Conservation (phyloP, 2,113 vertebrate species). For the Pteropus alecto region DNA sequence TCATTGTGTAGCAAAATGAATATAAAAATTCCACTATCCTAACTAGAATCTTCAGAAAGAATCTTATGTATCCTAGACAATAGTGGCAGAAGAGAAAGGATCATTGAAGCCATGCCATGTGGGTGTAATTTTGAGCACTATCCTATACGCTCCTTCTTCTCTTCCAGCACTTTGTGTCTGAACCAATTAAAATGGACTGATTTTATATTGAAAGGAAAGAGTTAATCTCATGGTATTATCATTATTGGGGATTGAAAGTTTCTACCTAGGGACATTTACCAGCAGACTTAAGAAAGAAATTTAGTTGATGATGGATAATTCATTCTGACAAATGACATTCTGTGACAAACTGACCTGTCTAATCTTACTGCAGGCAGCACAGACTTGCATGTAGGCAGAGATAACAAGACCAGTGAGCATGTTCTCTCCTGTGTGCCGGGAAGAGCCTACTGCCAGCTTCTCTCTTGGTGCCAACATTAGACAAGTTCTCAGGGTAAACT, state of each 20-base stretch:
- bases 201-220: background rate
- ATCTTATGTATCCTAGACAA: background rate
- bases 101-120: background rate
- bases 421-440: background rate
- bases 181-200: background rate
- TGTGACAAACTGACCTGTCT: background rate
- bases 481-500: background rate
- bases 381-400: background rate
- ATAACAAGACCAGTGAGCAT: background rate
- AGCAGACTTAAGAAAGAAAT: background rate
- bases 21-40: background rate
- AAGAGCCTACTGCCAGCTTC: background rate
- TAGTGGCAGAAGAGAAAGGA: background rate
- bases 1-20: background rate
- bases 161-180: background rate
- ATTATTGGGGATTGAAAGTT: background rate
- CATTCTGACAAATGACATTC: background rate
- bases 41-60: background rate
- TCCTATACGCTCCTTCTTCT: background rate
- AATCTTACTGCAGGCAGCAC: background rate
- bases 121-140: background rate
- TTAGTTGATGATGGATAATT: background rate
- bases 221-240: background rate
- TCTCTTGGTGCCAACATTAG: background rate
- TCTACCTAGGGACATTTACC: background rate